Conservation (phyloP, 2,113 vertebrate genomes). For the Anthoscopus minutus region DNA sequence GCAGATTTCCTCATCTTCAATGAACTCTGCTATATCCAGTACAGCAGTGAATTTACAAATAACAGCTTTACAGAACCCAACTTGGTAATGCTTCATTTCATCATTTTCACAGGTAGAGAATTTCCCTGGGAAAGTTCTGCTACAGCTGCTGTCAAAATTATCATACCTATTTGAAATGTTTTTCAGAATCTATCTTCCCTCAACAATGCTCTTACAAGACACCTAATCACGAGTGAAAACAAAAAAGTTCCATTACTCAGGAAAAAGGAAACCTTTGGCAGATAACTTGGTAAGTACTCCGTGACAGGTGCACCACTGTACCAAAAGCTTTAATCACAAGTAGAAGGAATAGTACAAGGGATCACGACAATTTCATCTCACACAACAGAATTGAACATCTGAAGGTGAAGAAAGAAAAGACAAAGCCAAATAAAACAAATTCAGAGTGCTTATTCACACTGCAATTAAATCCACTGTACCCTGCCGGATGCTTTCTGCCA, state of each 20-base stretch:
- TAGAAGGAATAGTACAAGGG: not conserved
- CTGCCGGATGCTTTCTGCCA: not conserved
- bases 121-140: not conserved
- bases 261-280: not conserved
- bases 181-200: not conserved
- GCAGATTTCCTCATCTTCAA: not conserved
- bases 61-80: not conserved
- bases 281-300: not conserved
- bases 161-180: not conserved
- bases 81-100: not conserved
- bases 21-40: not conserved
- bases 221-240: not conserved
- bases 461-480: conserved; percentile 8
- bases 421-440: not conserved
- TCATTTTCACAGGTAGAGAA: not conserved
- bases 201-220: not conserved
- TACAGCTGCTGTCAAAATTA: not conserved
- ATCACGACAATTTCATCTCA: not conserved
- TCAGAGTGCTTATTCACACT: not conserved
- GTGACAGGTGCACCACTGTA: not conserved
- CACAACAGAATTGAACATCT: not conserved
- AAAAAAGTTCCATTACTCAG: not conserved
- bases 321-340: not conserved
- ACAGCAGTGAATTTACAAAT: not conserved
- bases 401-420: not conserved